These are phyloP conservation scores for Parazoanthus darwini DNA, from an alignment of 92 coral and sea anemone species.

Conservation along the genomic window DNA sequence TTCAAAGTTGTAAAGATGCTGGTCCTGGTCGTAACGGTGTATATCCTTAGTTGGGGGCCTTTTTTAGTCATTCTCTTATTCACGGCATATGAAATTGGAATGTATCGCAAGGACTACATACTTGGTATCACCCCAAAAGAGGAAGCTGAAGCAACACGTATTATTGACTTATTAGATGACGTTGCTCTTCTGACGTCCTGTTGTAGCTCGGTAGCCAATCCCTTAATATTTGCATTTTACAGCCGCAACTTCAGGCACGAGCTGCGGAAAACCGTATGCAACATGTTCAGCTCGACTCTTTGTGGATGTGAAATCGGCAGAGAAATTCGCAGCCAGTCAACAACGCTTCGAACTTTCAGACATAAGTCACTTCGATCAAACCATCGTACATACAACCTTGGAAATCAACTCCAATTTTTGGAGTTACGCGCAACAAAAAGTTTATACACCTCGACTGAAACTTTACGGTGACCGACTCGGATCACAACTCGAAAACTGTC, in stretches of 20 bases:
- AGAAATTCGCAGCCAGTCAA: neutral
- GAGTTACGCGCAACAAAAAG: neutral
- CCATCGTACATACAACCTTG: neutral
- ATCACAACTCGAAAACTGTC: neutral
- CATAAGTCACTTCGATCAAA: neutral
- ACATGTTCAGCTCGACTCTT: neutral
- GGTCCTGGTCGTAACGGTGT: slow-evolving; percentile 44
- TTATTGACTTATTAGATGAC: neutral
- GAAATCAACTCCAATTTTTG: slow-evolving; percentile 1
- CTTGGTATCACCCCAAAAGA: neutral
- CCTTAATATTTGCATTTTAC: slow-evolving; percentile 51
- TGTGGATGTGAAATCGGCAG: neutral
- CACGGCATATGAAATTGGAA: slow-evolving; percentile 18
- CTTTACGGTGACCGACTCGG: neutral
- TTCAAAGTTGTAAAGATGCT: slow-evolving; percentile 64
- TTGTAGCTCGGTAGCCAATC: slow-evolving; percentile 54
- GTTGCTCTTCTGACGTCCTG: slow-evolving; percentile 35
- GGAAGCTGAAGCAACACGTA: neutral
- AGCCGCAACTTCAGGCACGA: slow-evolving; percentile 49
- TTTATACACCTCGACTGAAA: neutral
- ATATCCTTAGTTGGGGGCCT: slow-evolving; percentile 66
- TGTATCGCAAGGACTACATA: neutral
- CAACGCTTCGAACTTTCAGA: neutral
- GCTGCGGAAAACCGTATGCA: slow-evolving; percentile 33
- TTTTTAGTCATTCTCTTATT: slow-evolving; percentile 20